Conservation (phyloP, 2,888 invertebrate species). For the Euzophera pinguis region DNA sequence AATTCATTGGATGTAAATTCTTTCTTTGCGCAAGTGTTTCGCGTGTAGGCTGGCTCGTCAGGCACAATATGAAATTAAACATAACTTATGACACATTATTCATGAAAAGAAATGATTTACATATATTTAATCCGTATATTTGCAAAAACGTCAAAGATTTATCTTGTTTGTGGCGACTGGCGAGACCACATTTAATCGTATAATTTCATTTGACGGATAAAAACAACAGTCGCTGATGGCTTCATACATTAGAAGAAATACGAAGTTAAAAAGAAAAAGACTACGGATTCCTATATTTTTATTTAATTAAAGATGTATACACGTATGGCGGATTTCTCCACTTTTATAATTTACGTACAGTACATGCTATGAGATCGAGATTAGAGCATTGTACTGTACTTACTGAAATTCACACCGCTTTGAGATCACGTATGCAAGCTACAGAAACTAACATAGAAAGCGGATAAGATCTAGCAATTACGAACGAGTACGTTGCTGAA, state of each 20-base stretch:
- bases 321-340: conserved; percentile 16
- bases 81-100: background rate
- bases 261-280: conserved; percentile 8
- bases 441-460: conserved; percentile 8
- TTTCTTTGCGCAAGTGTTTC: conserved; percentile 33
- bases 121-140: background rate
- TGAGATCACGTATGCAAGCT: conserved; percentile 9
- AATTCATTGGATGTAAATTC: conserved; percentile 31
- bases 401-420: conserved; percentile 9
- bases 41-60: conserved; percentile 22
- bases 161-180: background rate
- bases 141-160: background rate
- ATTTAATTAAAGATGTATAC: conserved; percentile 1
- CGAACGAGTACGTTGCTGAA: background rate
- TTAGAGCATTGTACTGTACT: background rate
- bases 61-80: conserved; percentile 13
- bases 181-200: conserved; percentile 3
- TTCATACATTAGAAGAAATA: conserved; percentile 22
- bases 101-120: background rate
- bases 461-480: conserved; percentile 12
- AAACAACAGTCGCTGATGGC: conserved; percentile 22
- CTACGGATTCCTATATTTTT: conserved; percentile 19
- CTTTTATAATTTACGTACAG: background rate
- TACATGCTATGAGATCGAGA: conserved; percentile 4
- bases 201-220: background rate